Conservation (phyloP, 2,113 vertebrate genomes). For the Semicossyphus pulcher region DNA sequence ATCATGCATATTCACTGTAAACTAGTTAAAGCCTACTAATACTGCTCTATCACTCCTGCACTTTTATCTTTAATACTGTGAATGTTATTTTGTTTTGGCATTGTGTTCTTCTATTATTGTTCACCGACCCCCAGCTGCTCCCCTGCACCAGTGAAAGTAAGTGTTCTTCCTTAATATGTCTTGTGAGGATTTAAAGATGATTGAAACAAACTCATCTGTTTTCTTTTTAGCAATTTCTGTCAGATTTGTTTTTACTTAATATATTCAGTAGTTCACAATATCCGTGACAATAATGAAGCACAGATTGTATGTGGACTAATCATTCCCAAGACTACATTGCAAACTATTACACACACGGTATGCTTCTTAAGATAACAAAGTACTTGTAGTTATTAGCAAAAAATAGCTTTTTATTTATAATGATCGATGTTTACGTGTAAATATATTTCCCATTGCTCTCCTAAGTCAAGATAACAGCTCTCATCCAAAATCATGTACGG, state of each 20-base stretch:
- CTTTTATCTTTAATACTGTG: too few relatives aligned
- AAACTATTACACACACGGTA: neutral
- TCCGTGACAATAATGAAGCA: rapidly evolving
- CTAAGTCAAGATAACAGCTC: neutral
- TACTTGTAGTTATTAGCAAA: rapidly evolving
- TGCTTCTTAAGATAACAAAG: constrained; percentile 73
- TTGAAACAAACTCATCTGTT: too few relatives aligned
- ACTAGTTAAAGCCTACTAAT: too few relatives aligned
- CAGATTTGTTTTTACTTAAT: too few relatives aligned
- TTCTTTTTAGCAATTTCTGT: constrained; percentile 40
- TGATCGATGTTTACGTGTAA: neutral
- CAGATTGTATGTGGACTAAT: rapidly evolving
- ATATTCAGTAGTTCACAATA: constrained; percentile 36
- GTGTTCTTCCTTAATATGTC: too few relatives aligned
- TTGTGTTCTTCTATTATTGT: too few relatives aligned
- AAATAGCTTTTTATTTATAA: neutral
- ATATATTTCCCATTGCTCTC: constrained; percentile 26
- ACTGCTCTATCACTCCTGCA: too few relatives aligned
- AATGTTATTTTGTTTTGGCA: too few relatives aligned
- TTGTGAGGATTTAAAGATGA: too few relatives aligned
- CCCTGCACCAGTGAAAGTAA: too few relatives aligned
- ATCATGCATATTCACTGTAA: too few relatives aligned
- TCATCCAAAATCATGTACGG: constrained; percentile 67
- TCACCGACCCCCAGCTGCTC: too few relatives aligned
- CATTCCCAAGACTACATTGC: constrained; percentile 19